Conservation (phyloP, 2,888 invertebrate species). For the Leucoptera coffeella region DNA sequence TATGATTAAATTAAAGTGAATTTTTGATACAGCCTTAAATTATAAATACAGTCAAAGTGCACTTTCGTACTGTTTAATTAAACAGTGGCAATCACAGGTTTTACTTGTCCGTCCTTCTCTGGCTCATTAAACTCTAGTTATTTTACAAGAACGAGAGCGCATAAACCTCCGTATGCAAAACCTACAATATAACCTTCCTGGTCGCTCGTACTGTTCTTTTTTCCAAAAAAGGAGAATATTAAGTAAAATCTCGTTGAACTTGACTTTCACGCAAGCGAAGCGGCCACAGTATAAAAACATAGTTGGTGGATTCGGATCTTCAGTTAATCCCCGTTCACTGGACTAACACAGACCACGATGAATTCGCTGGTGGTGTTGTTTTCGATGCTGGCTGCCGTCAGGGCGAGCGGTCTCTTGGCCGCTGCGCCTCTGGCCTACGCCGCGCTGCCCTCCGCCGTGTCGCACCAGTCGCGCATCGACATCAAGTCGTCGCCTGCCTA, state of each 20-base stretch:
- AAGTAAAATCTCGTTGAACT: conserved; percentile 30
- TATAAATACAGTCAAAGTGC: no score
- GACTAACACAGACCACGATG: conserved; percentile 56
- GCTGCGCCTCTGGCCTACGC: conserved; percentile 14
- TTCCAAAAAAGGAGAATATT: no score
- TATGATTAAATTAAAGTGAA: no score
- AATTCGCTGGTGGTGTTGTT: conserved; percentile 59
- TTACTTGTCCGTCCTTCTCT: no score
- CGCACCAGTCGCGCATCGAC: conserved; percentile 21
- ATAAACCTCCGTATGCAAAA: no score
- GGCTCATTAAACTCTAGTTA: no score
- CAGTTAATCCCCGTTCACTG: conserved; percentile 28
- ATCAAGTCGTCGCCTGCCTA: conserved; percentile 28
- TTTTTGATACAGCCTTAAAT: no score
- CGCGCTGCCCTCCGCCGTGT: conserved; percentile 15
- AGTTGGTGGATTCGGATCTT: conserved; percentile 58
- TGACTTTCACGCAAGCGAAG: conserved; percentile 31
- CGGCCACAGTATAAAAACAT: conserved; percentile 29
- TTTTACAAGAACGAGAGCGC: no score
- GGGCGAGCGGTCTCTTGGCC: conserved; percentile 11
- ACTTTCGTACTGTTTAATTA: no score
- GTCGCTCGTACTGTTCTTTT: no score
- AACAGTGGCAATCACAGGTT: no score
- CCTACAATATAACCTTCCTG: no score
- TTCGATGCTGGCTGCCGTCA: conserved; percentile 46